Conservation (phyloP, 2,888 invertebrate species). For the Aleiodes testaceus region DNA sequence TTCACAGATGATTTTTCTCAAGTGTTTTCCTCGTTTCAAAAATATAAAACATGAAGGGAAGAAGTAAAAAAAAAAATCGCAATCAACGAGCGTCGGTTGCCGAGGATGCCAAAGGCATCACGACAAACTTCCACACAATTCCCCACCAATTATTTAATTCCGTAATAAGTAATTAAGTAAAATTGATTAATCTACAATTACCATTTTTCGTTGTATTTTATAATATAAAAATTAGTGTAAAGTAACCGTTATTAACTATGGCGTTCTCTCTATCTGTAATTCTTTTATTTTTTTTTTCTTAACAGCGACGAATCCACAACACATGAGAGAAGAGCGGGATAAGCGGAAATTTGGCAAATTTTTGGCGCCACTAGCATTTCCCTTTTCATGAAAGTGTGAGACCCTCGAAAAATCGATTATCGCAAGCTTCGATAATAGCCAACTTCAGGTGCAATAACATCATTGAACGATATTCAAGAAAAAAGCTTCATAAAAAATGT, state of each 20-base stretch:
- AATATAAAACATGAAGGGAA: neutral
- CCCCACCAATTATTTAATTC: no score
- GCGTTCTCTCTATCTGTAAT: neutral
- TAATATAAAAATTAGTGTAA: neutral
- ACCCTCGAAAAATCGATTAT: no score
- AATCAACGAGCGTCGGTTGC: conserved; percentile 26
- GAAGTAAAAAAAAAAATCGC: neutral
- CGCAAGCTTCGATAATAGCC: neutral
- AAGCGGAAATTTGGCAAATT: conserved; percentile 9
- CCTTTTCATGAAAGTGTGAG: no score
- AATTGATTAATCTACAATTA: neutral
- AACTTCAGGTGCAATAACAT: no score
- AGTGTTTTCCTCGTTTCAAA: neutral
- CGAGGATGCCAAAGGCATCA: conserved; percentile 9
- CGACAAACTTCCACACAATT: neutral
- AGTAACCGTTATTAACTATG: conserved; percentile 7
- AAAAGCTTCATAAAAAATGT: neutral
- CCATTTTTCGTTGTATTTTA: neutral
- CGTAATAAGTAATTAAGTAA: no score
- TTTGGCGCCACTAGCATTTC: conserved; percentile 8
- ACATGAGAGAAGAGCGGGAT: conserved; percentile 27
- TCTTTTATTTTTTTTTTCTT: neutral
- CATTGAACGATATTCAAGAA: neutral
- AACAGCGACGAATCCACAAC: conserved; percentile 6
- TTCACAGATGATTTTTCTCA: neutral